These are phyloP conservation scores for Paracentrotus lividus DNA, from an alignment of 53 echinoderm and acorn worm genomes.

Conservation along the genomic window DNA sequence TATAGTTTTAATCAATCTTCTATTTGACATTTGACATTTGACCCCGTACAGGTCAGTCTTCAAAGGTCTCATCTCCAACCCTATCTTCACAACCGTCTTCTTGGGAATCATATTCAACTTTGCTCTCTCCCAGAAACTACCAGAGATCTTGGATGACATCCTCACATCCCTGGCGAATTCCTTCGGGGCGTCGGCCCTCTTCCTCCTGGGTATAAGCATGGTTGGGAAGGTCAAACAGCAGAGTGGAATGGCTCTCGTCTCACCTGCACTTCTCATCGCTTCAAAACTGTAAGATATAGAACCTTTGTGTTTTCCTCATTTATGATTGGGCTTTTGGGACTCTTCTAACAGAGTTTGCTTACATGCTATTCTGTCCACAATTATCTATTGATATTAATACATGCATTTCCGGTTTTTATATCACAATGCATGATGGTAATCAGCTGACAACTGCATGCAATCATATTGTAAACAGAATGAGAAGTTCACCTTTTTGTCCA, in stretches of 20 bases:
- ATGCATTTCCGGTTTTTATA: no score
- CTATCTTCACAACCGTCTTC: slow-evolving; percentile 75
- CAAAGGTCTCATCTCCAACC: slow-evolving; percentile 84
- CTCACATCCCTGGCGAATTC: slow-evolving; percentile 79
- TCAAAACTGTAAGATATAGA: slow-evolving; percentile 84
- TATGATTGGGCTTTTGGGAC: no score
- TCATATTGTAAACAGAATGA: no score
- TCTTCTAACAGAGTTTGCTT: no score
- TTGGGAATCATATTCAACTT: slow-evolving; percentile 83
- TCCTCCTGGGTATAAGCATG: slow-evolving; percentile 86
- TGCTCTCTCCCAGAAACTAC: slow-evolving; percentile 73
- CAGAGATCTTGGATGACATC: slow-evolving; percentile 70
- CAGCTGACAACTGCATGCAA: no score
- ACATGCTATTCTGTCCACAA: no score
- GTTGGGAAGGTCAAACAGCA: slow-evolving; percentile 83
- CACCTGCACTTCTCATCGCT: slow-evolving; percentile 79
- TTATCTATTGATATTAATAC: no score
- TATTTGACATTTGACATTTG: neutral
- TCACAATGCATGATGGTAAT: no score
- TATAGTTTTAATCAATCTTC: no score
- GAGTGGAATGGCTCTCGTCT: slow-evolving; percentile 74
- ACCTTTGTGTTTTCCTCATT: neutral
- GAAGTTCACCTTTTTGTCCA: no score
- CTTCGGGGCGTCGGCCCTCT: slow-evolving; percentile 88
- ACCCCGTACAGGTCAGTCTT: slow-evolving; percentile 59